Evolutionary conservation across 2,797 vertebrate species (phyloP), one percentile per base, ranked within the genome.

Genomic region (Epinephelus malabaricus): DNA sequence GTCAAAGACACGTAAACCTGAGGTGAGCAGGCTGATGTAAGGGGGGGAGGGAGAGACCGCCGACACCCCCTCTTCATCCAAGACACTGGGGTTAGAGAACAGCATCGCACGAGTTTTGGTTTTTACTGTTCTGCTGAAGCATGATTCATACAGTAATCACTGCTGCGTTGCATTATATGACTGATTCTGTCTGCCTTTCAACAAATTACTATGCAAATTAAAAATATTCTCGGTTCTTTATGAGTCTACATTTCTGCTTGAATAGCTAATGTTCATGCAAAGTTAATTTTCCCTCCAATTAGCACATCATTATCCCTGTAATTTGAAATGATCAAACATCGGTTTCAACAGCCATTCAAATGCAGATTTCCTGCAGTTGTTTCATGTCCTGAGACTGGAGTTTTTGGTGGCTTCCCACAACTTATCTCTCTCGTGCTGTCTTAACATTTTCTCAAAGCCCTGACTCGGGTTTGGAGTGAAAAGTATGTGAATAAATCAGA

Each of bases 1-100:
- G 70, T 86, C 86, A 87, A 78, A 87, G 78, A 92, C 84, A 55
- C 6, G 12, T 87, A 77, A 88, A 91, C 93, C 92, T 93, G 93
- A 94, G 93, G 82, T 79, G 87, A 93, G 81, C 81, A 46, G 79
- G 68, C 76, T 66, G 82, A 78, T 75, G 81, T 23, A 81, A 69
- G 60, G 47, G 56, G 21, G 11, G 43, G 14, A 23, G 49, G 34
- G 34, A 34, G 34, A 34, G 30, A 4, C 30, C 1, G 21, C 51
- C 6, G n/a, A 56, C 60, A 27, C 69, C 82, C 60, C 76, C 76
- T 49, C 76, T 63, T 53, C 85, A 83, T 76, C 78, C 74, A 90
- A 92, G 86, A 90, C 88, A 90, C 91, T 87, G 69, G 86, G 83
- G 78, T 88, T 78, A 73, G 49, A 83, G 46, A 60, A 83, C 65